Conservation (phyloP, 2,113 vertebrate genomes). For the Macheiramphus alcinus region DNA sequence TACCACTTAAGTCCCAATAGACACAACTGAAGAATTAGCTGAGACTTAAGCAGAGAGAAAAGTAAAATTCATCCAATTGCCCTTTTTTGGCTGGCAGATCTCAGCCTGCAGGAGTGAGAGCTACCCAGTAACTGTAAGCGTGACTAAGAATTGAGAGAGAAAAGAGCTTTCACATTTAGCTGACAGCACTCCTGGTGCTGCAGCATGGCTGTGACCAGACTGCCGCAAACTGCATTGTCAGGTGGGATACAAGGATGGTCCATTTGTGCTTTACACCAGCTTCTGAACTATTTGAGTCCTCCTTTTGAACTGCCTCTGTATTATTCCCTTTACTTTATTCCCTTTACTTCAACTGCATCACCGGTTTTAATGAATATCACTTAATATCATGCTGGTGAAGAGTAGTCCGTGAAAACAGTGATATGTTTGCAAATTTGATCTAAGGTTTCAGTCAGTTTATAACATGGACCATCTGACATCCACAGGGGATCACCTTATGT, state of each 20-base stretch:
- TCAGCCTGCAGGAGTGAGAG: neutral
- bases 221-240: neutral
- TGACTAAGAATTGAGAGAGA: neutral
- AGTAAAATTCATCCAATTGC: neutral
- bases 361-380: neutral
- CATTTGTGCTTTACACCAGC: rapidly evolving
- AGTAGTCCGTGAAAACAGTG: neutral
- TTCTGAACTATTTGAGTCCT: neutral
- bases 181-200: neutral
- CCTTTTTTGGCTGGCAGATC: neutral
- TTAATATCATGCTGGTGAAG: neutral
- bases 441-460: neutral
- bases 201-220: neutral
- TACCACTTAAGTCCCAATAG: neutral
- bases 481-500: neutral
- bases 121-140: neutral
- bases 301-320: neutral
- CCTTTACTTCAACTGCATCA: neutral
- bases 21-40: neutral
- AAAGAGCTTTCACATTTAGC: neutral
- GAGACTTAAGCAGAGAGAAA: neutral
- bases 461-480: neutral
- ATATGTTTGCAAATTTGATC: neutral
- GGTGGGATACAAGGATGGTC: neutral
- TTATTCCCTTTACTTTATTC: neutral